Conservation (phyloP, 2,888 invertebrate genomes). For the Acronicta psi region DNA sequence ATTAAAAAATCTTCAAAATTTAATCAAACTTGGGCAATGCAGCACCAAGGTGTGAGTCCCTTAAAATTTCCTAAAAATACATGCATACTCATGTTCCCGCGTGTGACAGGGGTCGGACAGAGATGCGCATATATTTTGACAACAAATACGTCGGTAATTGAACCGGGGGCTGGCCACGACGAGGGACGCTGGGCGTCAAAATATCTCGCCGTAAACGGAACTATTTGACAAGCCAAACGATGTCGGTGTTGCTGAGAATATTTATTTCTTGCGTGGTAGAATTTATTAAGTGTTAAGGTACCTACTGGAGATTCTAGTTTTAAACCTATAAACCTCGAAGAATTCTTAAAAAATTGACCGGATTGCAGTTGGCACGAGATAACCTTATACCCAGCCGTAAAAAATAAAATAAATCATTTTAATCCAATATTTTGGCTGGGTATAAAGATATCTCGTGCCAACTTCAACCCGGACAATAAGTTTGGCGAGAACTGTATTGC, state of each 20-base stretch:
- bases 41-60: not conserved
- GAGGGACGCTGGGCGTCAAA: constrained; percentile 40
- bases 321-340: too few species aligned
- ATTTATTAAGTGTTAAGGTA: not conserved
- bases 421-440: too few species aligned
- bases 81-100: constrained; percentile 30
- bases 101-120: constrained; percentile 57
- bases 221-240: constrained; percentile 47
- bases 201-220: constrained; percentile 37
- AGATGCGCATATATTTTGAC: constrained; percentile 75
- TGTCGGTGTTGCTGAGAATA: constrained; percentile 5
- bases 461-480: too few species aligned
- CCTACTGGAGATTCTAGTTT: too few species aligned
- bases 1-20: not conserved
- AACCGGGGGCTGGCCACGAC: constrained; percentile 62
- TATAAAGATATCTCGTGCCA: too few species aligned
- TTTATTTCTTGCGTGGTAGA: constrained; percentile 4
- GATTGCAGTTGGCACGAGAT: too few species aligned
- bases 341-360: too few species aligned
- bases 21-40: not conserved
- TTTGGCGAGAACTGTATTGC: too few species aligned
- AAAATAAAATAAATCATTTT: too few species aligned
- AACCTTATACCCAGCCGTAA: too few species aligned
- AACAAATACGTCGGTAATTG: constrained; percentile 79
- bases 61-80: constrained; percentile 48